Evolutionary conservation across 2,797 vertebrate species (phyloP), one percentile per base, ranked within the genome.

Genomic region (Harpagifer antarcticus): DNA sequence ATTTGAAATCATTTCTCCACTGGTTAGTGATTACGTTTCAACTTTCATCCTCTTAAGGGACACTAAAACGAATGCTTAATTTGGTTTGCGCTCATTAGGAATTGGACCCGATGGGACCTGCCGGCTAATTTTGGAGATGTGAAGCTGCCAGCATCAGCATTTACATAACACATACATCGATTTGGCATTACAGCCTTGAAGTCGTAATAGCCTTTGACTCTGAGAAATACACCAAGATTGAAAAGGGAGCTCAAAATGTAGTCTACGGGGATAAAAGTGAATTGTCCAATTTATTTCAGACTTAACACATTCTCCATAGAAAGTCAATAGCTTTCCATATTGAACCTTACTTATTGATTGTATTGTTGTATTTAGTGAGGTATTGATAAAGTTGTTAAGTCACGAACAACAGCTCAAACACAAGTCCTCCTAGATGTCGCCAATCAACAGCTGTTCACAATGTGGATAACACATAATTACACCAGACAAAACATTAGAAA

Each of bases 31-130:
- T 90, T 85, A 77, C 43, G 60, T 78, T 85, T 85, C 65, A 84
- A 86, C 92, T 92, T 91, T 90, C 86, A 91, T 91, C 84, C 91
- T 81, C 82, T 83, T 72, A 90, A 91, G 88, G 83, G 81, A 86
- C 77, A 82, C 85, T 88, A 88, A 91, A 92, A 91, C 53, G 59
- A 91, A 88, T 84, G 71, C 83, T 90, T 92, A 88, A 92, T 94
- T 91, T 87, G 81, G 80, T 87, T 90, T 86, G 75, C 72, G 87
- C 90, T 90, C 87, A 87, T 92, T 92, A 92, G 79, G 57, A 89
- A 74, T 53, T 66, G 70, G 84, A 89, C 54, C 77, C 91, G 84
- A 74, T 49, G 90, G 89, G 88, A 91, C 82, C 72, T 62, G 45
- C 54, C 9, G 11, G 76, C 82, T 91, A 86, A 92, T 86, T 77